Percentiles rank a stretch among this genome's conserved stretches.
Evolutionary conservation across 2,888 invertebrate genomes (phyloP).

Genomic region (Periphyllus acericola): DNA sequence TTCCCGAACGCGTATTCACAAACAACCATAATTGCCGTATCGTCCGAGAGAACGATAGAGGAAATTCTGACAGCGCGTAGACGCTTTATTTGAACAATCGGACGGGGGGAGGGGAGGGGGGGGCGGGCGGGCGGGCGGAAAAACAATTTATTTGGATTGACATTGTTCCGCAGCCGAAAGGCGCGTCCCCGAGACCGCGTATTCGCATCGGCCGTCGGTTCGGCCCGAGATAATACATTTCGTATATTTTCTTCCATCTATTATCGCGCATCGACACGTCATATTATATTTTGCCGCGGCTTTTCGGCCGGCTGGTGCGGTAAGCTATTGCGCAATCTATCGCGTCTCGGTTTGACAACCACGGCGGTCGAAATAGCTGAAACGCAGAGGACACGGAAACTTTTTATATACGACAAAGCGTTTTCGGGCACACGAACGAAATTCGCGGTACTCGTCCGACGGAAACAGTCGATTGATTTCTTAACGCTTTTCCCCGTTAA

Average conservation of each 20-base stretch:
- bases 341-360: too few species aligned
- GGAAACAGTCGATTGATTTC: too few species aligned
- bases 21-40: neutral
- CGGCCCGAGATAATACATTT: neutral
- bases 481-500: too few species aligned
- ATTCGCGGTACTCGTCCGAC: too few species aligned
- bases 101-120: neutral
- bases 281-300: neutral
- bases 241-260: neutral
- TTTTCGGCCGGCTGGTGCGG: too few species aligned
- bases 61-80: neutral
- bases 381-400: too few species aligned
- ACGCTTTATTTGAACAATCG: neutral
- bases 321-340: too few species aligned
- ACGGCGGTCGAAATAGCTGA: too few species aligned
- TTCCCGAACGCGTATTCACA: neutral
- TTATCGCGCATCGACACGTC: neutral
- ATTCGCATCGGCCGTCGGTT: neutral
- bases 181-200: neutral
- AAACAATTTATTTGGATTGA: neutral
- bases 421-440: too few species aligned
- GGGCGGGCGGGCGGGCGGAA: neutral
- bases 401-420: too few species aligned
- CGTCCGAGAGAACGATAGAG: neutral
- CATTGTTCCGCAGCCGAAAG: neutral